A percentile compares a stretch with the other conserved stretches of the same genome.
Evolutionary conservation across 2,113 vertebrate genomes (phyloP).

Genomic region (Cyprinus carpio): DNA sequence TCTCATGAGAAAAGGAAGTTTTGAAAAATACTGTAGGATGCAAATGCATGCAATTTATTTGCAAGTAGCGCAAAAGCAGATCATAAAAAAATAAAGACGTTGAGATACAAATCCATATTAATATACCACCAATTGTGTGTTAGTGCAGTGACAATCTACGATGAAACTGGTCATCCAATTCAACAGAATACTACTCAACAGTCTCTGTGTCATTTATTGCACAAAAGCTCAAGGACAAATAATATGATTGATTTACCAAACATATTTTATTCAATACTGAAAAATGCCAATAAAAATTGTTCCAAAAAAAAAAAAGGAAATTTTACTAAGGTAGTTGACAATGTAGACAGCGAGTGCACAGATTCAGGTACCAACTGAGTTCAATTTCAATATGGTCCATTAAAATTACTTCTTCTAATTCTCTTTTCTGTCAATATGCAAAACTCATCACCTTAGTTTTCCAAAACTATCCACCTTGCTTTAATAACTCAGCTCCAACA

Average conservation of each 20-base stretch:
- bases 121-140: too few relatives aligned
- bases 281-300: too few relatives aligned
- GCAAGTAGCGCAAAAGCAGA: not conserved
- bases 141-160: not conserved
- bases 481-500: slow-evolving; percentile 19
- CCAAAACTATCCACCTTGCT: not conserved
- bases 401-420: not conserved
- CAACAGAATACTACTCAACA: not conserved
- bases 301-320: too few relatives aligned
- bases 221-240: not conserved
- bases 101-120: not conserved
- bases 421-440: too few relatives aligned
- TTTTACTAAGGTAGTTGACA: too few relatives aligned
- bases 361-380: not conserved
- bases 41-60: not conserved
- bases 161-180: not conserved
- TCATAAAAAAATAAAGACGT: not conserved
- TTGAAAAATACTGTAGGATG: not conserved
- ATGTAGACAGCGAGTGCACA: too few relatives aligned
- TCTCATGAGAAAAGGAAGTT: not conserved
- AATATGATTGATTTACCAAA: not conserved
- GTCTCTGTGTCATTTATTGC: not conserved
- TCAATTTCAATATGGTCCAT: not conserved
- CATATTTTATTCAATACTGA: not conserved
- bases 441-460: not conserved